These are phyloP conservation scores for Drosophila persimilis DNA, from an alignment of 1,140 invertebrate species.

Conservation along the genomic window DNA sequence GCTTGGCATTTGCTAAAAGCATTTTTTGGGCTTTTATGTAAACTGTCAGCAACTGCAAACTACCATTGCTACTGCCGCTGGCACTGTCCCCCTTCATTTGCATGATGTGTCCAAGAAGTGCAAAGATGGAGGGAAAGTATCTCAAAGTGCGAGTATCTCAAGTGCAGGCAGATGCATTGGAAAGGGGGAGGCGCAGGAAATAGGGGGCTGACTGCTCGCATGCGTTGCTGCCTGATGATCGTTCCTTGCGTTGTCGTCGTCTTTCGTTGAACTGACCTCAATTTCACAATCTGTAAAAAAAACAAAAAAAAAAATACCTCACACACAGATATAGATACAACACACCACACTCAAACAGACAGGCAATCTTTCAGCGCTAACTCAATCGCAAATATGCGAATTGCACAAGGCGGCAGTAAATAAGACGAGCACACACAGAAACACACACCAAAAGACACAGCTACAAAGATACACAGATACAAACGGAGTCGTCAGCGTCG, in stretches of 20 bases:
- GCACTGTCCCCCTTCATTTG: too few species aligned
- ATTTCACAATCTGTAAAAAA: slow-evolving; percentile 54
- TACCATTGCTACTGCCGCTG: too few species aligned
- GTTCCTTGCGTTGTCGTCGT: background rate
- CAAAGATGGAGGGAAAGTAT: too few species aligned
- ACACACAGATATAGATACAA: slow-evolving; percentile 9
- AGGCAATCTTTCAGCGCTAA: slow-evolving; percentile 25
- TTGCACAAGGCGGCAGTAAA: slow-evolving; percentile 46
- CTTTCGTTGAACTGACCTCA: slow-evolving; percentile 63
- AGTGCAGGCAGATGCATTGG: too few species aligned
- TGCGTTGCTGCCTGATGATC: too few species aligned
- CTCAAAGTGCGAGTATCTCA: too few species aligned
- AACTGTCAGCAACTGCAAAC: slow-evolving; percentile 1
- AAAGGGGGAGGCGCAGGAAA: too few species aligned
- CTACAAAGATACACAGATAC: background rate
- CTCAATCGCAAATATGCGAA: slow-evolving; percentile 55
- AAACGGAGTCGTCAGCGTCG: too few species aligned
- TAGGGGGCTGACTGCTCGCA: too few species aligned
- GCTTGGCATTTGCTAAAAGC: slow-evolving; percentile 34
- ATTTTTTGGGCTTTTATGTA: slow-evolving; percentile 20
- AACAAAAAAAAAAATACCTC: background rate
- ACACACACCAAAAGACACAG: background rate
- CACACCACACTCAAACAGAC: slow-evolving; percentile 10
- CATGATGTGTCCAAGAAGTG: too few species aligned
- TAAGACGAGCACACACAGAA: slow-evolving; percentile 36